Evolutionary conservation across 2,888 invertebrate species (phyloP), one percentile per base, ranked within the genome.

Genomic region (Mythimna vitellina): DNA sequence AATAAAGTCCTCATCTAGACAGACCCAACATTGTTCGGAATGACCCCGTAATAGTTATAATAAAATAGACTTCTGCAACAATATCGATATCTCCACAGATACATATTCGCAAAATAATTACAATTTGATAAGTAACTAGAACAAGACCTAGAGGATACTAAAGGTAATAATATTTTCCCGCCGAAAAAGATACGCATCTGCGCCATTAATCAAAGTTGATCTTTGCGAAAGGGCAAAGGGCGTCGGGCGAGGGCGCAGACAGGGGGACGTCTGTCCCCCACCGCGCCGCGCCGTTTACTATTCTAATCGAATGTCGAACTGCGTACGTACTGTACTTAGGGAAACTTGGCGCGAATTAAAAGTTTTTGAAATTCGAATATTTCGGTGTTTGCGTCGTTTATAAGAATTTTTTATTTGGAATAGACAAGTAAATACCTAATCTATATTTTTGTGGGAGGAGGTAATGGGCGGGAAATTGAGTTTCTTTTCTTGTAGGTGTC

Each of bases 211-310:
- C 77, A 76, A 65, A 62, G 32, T 70, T 88, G 80, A 14, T 93
- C 92, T 92, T 56, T 91, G 91, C 1, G 72, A 78, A 89, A 92
- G 91, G 92, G 92, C 91, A 88, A 86, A 91, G 92, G 89, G 91
- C 83, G 84, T 65, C 76, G 73, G 82, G 78, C 83, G 77, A 83
- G 88, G 87, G 86, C 87, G 86, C 88, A 90, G 89, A 89, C 90
- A 84, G 86, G 87, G 86, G 83, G 86, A 68, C 84, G 88, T 85
- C 88, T 86, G 86, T 80, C 85, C 84, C 87, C 86, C 80, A 81
- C 82, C 79, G 71, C 78, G 63, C 60, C 87, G 84, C 80, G 64
- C 57, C 88, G 85, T 86, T 89, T 87, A 88, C 89, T 87, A 89
- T 88, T 90, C 87, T 87, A 90, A 90, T 90, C 87, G 84, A 88